A percentile compares a stretch with the other conserved stretches of the same genome.
Conservation (phyloP, 2,888 invertebrate genomes). For the Nowickia ferox region DNA sequence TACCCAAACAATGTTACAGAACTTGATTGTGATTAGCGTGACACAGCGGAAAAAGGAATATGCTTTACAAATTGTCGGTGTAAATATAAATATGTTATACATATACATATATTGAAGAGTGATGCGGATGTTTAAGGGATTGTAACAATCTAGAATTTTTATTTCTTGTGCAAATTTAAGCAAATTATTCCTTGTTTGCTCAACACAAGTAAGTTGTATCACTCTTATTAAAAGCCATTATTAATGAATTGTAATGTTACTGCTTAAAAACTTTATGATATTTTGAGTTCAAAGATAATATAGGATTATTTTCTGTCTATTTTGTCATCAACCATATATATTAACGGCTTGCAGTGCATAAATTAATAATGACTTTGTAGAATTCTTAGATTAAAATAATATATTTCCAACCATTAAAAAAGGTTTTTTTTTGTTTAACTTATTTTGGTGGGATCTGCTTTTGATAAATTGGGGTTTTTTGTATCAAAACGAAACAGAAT, state of each 20-base stretch:
- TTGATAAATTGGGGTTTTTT: not conserved
- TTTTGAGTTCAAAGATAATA: slow-evolving; percentile 42
- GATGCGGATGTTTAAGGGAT: slow-evolving; percentile 10
- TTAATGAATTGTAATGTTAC: not conserved
- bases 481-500: slow-evolving; percentile 2
- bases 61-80: not conserved
- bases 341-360: slow-evolving; percentile 42
- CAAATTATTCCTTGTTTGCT: slow-evolving; percentile 54
- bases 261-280: slow-evolving; percentile 23
- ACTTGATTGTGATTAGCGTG: slow-evolving; percentile 62
- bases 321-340: not conserved
- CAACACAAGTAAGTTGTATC: slow-evolving; percentile 1
- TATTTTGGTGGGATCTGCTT: not conserved
- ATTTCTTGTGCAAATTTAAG: slow-evolving; percentile 39
- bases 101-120: slow-evolving; percentile 7
- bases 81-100: not conserved
- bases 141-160: slow-evolving; percentile 49
- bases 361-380: slow-evolving; percentile 23
- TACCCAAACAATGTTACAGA: slow-evolving; percentile 74
- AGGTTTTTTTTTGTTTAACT: slow-evolving; percentile 18
- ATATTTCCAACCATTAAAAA: slow-evolving; percentile 53
- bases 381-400: slow-evolving; percentile 11
- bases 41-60: slow-evolving; percentile 18
- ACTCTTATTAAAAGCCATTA: slow-evolving; percentile 10
- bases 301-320: not conserved